Evolutionary conservation across 2,797 vertebrate genomes (phyloP).

Genomic region (Phyllotis vaccarum): DNA sequence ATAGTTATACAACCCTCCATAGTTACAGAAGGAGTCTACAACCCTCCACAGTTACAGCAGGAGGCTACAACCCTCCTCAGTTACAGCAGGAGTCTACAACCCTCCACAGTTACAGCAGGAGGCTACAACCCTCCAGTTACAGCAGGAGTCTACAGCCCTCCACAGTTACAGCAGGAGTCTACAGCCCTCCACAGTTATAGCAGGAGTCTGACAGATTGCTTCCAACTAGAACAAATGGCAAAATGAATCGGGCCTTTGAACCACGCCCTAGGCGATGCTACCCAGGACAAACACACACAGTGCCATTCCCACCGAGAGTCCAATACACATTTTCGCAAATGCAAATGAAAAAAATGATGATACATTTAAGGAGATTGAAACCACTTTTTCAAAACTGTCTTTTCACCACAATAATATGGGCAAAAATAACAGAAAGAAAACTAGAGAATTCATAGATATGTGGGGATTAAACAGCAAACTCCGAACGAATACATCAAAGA

Average conservation of each 20-base stretch:
- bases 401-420: not conserved
- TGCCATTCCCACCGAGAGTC: not conserved
- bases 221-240: not conserved
- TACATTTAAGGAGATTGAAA: not conserved
- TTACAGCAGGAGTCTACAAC: not conserved
- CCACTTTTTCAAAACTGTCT: not conserved
- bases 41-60: too few species aligned
- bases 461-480: not conserved
- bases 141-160: not conserved
- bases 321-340: not conserved
- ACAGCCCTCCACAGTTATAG: too few species aligned
- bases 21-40: not conserved
- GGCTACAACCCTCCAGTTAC: too few species aligned
- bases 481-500: not conserved
- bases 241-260: not conserved
- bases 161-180: not conserved
- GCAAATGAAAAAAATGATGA: not conserved
- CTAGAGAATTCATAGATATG: not conserved
- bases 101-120: not conserved
- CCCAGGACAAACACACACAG: not conserved
- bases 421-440: constrained; percentile 6
- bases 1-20: not conserved
- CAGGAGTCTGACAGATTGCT: not conserved
- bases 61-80: too few species aligned
- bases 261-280: not conserved